Evolutionary conservation across 2,888 invertebrate species (phyloP), one percentile per base, ranked within the genome.

Genomic region (Polymixis flavicincta): DNA sequence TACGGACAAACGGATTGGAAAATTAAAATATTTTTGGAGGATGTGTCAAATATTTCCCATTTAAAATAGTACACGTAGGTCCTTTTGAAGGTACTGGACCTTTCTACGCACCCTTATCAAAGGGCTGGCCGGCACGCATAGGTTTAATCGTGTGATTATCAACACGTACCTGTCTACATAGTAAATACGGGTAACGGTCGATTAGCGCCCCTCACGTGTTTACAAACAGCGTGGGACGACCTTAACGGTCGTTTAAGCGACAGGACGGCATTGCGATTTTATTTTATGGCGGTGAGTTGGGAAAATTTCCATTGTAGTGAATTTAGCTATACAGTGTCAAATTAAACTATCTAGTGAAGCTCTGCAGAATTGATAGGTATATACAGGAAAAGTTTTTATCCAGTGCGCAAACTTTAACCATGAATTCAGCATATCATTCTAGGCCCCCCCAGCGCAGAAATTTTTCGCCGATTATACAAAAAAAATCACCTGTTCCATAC

Each of bases 191-290:
- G 6, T 52, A 69, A 57, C 9, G 32, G 22, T 69, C 22, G 32
- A 70, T 48, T 37, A 57, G 45, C 14, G 6, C n/a, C n/a, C 2
- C 28, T 65, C 65, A 70, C 55, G 57, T 72, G 59, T 72, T 72
- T 60, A 52, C 72, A 72, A 50, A 50, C 1, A 37, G 1, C 17
- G 57, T 59, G n/a, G 28, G 32, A 22, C 37, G 71, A 17, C 25
- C 22, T 5, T 25, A 32, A 59, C 28, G 28, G 13, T 14, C 28
- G 25, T 48, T 55, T 13, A 28, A n/a, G 72, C 8, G 50, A 59
- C 8, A 59, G 48, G 17, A 37, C 22, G 28, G 57, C 32, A 57
- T 37, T 28, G 8, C 14, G 48, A 17, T 59, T 71, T 25, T 32
- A 25, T 71, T 57, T 70, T 57, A 7, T 67, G 19, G 19, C 9